A percentile compares a stretch with the other conserved stretches of the same genome.
phyloP scores from a whole-genome alignment of 2,888 invertebrate species.

The Sialis lutaria region DNA sequence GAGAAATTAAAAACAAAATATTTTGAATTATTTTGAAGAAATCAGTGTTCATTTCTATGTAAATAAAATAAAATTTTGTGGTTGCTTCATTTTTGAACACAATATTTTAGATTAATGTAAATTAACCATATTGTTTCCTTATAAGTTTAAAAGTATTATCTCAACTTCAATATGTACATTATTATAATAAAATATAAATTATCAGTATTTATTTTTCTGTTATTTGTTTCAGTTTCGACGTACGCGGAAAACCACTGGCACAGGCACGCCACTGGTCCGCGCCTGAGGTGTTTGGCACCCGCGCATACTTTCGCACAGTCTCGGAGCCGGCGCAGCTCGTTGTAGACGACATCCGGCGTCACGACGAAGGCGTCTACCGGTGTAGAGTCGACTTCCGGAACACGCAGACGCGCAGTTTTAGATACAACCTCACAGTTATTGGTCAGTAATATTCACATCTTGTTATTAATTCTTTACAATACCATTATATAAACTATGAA shows the following conservation, averaged over 20 bases:
- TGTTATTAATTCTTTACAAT: too few relatives aligned
- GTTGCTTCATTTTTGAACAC: too few relatives aligned
- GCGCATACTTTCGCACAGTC: constrained; percentile 67
- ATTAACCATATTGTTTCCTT: too few relatives aligned
- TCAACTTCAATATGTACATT: too few relatives aligned
- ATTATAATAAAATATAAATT: too few relatives aligned
- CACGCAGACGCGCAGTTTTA: constrained; percentile 75
- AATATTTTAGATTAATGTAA: too few relatives aligned
- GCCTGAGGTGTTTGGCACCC: constrained; percentile 67
- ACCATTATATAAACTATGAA: background rate
- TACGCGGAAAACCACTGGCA: constrained; percentile 61
- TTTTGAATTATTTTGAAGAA: too few relatives aligned
- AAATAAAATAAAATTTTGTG: too few relatives aligned
- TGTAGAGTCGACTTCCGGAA: constrained; percentile 82
- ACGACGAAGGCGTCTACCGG: constrained; percentile 78
- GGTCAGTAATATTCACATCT: constrained; percentile 41
- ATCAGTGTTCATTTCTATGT: too few relatives aligned
- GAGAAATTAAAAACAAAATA: too few relatives aligned
- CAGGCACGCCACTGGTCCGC: constrained; percentile 75
- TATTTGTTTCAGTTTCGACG: constrained; percentile 56
- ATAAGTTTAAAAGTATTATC: too few relatives aligned
- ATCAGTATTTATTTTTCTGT: too few relatives aligned
- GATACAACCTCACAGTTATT: constrained; percentile 79
- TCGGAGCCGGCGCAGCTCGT: constrained; percentile 67
- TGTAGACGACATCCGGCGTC: constrained; percentile 65